phyloP scores from a whole-genome alignment of 2,797 vertebrate species.

The Lycodopsis pacificus region DNA sequence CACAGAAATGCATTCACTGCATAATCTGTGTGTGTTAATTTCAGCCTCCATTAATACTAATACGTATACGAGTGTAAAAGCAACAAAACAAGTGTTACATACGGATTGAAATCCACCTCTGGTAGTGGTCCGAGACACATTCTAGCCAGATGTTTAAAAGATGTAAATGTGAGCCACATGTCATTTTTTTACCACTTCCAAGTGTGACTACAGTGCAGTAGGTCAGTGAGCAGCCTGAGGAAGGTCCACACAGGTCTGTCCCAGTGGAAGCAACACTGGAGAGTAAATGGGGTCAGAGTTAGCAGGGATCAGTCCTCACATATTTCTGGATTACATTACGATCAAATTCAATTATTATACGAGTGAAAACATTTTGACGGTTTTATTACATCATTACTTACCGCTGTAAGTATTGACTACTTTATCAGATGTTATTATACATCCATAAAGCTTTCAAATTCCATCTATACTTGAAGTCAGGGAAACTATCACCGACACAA shows the following conservation, averaged over 20 bases:
- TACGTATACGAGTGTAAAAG: background rate
- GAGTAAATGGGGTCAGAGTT: background rate
- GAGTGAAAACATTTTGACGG: background rate
- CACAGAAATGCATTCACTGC: background rate
- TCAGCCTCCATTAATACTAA: conserved; percentile 1
- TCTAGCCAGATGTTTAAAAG: background rate
- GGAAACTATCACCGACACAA: background rate
- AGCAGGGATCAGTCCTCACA: background rate
- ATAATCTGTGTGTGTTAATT: background rate
- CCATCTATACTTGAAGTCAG: background rate
- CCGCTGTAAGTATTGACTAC: background rate
- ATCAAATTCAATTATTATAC: background rate
- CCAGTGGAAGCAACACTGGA: background rate
- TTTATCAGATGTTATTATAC: background rate
- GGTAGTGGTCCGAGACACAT: background rate
- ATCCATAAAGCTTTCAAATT: background rate
- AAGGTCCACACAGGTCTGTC: background rate
- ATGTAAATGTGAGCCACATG: background rate
- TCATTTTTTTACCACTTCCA: background rate
- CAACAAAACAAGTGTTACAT: background rate
- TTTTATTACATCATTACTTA: background rate
- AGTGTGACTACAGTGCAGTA: background rate
- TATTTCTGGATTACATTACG: background rate
- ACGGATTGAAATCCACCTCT: background rate
- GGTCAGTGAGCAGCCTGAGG: background rate